Percentiles rank a stretch among this genome's conserved stretches.
Conservation (phyloP, 2,797 vertebrate genomes). For the Ctenosaura bakeri region DNA sequence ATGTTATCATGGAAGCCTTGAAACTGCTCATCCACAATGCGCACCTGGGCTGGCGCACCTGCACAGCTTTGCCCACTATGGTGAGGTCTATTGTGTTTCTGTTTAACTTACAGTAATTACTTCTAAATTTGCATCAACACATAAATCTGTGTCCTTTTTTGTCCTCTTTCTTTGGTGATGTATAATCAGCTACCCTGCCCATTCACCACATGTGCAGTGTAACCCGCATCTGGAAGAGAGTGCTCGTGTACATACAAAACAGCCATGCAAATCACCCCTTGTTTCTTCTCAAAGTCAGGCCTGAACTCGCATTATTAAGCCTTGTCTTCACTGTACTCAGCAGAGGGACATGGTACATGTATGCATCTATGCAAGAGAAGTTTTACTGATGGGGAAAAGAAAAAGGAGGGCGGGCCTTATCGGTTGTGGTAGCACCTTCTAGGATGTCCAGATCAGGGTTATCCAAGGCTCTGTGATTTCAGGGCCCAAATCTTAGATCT, state of each 20-base stretch:
- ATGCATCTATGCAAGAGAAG: not conserved
- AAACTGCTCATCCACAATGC: not conserved
- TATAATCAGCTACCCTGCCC: no score
- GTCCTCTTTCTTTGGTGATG: not conserved
- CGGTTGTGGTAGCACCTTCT: not conserved
- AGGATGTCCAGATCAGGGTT: not conserved
- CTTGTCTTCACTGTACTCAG: not conserved
- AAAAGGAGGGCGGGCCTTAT: not conserved
- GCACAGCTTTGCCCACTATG: no score
- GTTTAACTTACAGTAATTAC: not conserved
- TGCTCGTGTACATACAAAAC: not conserved
- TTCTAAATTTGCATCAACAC: not conserved
- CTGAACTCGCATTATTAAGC: not conserved
- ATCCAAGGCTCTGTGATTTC: not conserved
- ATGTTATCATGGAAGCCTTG: not conserved
- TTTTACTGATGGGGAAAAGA: not conserved
- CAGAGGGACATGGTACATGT: not conserved
- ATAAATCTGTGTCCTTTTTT: conserved; percentile 4
- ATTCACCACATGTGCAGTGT: not conserved
- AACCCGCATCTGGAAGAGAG: not conserved
- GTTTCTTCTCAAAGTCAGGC: not conserved
- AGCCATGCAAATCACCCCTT: not conserved
- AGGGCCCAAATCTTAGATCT: not conserved
- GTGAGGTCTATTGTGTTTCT: not conserved
- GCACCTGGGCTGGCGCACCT: no score